Evolutionary conservation across 2,113 vertebrate species (phyloP).

Genomic region (Tiliqua scincoides): DNA sequence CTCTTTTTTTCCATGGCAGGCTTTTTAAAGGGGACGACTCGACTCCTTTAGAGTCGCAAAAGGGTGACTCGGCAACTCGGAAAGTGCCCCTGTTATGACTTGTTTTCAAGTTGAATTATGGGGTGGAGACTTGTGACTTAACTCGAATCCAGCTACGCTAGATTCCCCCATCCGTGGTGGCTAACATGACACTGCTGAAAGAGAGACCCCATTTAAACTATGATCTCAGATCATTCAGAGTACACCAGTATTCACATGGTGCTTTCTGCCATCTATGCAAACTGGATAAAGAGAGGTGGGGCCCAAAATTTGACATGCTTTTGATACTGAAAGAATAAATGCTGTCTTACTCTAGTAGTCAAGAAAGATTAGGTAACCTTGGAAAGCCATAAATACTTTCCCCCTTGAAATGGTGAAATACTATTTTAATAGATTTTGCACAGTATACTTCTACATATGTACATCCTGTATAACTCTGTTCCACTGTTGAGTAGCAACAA

Average conservation of each 20-base stretch:
- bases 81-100: too few species aligned
- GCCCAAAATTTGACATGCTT: neutral
- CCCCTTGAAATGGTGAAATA: slow-evolving; percentile 41
- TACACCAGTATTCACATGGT: neutral
- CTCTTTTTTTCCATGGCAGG: too few species aligned
- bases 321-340: neutral
- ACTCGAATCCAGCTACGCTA: too few species aligned
- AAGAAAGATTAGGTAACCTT: neutral
- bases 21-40: too few species aligned
- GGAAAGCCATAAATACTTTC: slow-evolving; percentile 8
- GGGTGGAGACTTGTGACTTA: too few species aligned
- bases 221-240: slow-evolving; percentile 28
- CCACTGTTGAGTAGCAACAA: neutral
- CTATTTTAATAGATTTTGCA: slow-evolving; percentile 48
- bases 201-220: slow-evolving; percentile 29
- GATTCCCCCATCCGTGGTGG: too few species aligned
- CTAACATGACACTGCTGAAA: neutral
- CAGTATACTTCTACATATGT: slow-evolving; percentile 30
- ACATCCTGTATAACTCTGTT: neutral
- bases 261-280: slow-evolving; percentile 20
- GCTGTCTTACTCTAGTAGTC: slow-evolving; percentile 12
- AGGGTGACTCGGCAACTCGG: too few species aligned
- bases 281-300: neutral
- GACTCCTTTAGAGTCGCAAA: too few species aligned
- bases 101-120: too few species aligned